A percentile compares a stretch with the other conserved stretches of the same genome.
Conservation (phyloP, 1,140 invertebrate species). For the Tetramorium simillimum region DNA sequence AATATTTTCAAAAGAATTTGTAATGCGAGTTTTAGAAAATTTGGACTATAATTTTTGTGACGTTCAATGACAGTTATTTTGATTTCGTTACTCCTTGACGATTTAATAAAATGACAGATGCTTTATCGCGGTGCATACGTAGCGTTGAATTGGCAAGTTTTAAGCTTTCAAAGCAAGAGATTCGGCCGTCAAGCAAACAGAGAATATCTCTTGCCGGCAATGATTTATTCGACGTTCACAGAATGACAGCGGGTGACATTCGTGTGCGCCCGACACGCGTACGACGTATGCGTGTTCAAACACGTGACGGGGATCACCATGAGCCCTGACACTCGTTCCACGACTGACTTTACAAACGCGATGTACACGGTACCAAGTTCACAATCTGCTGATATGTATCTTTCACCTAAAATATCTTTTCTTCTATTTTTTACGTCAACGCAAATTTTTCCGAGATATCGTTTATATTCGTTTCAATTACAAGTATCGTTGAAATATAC, state of each 20-base stretch:
- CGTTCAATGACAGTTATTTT: neutral
- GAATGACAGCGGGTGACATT: conserved; percentile 12
- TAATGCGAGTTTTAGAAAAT: neutral
- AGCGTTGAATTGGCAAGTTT: conserved; percentile 23
- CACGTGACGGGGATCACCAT: conserved; percentile 57
- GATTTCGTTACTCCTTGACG: conserved; percentile 11
- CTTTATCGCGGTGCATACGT: neutral
- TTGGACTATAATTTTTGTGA: neutral
- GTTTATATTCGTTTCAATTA: neutral
- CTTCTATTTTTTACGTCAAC: neutral
- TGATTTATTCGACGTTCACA: conserved; percentile 65
- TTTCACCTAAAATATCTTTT: neutral
- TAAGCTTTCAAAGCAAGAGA: conserved; percentile 38
- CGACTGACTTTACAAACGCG: conserved; percentile 60
- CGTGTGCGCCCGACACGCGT: conserved; percentile 15
- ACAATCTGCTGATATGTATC: conserved; percentile 28
- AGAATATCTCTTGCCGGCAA: conserved; percentile 57
- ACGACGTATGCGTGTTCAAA: conserved; percentile 22
- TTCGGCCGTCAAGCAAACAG: conserved; percentile 48
- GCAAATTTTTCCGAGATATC: neutral
- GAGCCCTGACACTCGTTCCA: conserved; percentile 38
- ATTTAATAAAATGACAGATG: conserved; percentile 28
- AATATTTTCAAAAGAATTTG: neutral
- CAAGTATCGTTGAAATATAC: neutral
- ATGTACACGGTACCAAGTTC: conserved; percentile 29